Evolutionary conservation across 1,140 invertebrate species (phyloP), one percentile per base, ranked within the genome.

Genomic region (Zaprionus taronus): DNA sequence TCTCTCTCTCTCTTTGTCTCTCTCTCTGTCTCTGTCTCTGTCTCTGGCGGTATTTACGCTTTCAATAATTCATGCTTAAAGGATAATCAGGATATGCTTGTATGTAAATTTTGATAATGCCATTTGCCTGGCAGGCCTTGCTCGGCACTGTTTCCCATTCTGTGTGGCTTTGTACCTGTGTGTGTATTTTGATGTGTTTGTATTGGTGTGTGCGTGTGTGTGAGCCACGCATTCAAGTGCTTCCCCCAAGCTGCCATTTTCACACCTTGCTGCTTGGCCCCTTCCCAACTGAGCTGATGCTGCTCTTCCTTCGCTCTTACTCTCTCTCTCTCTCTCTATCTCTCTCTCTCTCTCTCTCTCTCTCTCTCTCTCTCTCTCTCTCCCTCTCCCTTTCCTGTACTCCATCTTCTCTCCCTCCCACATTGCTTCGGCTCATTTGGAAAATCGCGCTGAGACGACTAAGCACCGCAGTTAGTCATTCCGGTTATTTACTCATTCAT

Each of bases 51-150:
- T 85, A 89, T 90, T 89, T 89, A 90, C 81, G 85, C 82, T 89
- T 90, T 90, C 85, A 89, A 89, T 89, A 90, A 89, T 89, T 89
- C 85, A 89, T 85, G 85, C 85, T 89, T 89, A 89, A 90, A 76
- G 85, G 85, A 89, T 89, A 89, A 89, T 89, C 85, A 85, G 85
- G 79, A 90, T 89, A 90, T 89, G 81, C 79, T 80, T 82, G 85
- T 82, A 90, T 90, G 85, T 89, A 85, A 82, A 89, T 89, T 89
- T 89, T 90, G 81, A 90, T 89, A 89, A 90, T 89, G 85, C 85
- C 72, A 89, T 89, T 89, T 89, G 72, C 55, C 61, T 64, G 72
- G n/a, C 72, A 58, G 63, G 65, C 55, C 49, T 72, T 64, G 77
- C 62, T n/a, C 28, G 24, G 5, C 34, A 38, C 31, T 26, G 22